phyloP scores from a whole-genome alignment of 2,113 vertebrate genomes.

The Nesogale talazaci region DNA sequence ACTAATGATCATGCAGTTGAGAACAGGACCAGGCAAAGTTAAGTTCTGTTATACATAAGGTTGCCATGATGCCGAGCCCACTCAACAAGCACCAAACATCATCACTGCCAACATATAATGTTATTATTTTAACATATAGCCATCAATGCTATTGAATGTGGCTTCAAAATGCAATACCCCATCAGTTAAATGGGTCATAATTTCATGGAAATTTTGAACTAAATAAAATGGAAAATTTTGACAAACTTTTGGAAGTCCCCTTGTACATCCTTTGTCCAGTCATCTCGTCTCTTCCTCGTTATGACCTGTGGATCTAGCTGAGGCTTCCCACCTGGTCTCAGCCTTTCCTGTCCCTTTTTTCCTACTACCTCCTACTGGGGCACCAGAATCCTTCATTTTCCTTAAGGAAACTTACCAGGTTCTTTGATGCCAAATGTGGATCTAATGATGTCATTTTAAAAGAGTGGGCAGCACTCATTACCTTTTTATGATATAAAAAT shows the following conservation, averaged over 20 bases:
- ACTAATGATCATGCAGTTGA: not conserved
- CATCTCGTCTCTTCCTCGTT: not conserved
- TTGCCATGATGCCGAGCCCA: not conserved
- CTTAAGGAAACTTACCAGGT: not conserved
- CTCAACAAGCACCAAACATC: not conserved
- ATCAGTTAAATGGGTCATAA: too few species aligned
- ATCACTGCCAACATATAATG: too few species aligned
- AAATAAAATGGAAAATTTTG: too few species aligned
- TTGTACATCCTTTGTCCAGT: too few species aligned
- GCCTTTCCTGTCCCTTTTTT: too few species aligned
- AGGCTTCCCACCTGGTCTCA: too few species aligned
- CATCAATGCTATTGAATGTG: too few species aligned
- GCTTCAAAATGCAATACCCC: too few species aligned
- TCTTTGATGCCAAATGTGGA: not conserved
- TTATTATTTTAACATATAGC: too few species aligned
- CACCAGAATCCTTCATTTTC: not conserved
- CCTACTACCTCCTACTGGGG: not conserved
- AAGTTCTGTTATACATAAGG: not conserved
- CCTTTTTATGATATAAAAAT: not conserved
- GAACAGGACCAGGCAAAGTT: not conserved
- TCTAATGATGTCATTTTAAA: not conserved
- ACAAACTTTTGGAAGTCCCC: too few species aligned
- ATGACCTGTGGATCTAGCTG: too few species aligned
- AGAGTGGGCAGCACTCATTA: not conserved
- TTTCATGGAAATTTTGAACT: too few species aligned